Percentiles rank a stretch among this genome's conserved stretches.
Conservation (phyloP, 2,113 vertebrate species). For the Tachuris rubrigastra region DNA sequence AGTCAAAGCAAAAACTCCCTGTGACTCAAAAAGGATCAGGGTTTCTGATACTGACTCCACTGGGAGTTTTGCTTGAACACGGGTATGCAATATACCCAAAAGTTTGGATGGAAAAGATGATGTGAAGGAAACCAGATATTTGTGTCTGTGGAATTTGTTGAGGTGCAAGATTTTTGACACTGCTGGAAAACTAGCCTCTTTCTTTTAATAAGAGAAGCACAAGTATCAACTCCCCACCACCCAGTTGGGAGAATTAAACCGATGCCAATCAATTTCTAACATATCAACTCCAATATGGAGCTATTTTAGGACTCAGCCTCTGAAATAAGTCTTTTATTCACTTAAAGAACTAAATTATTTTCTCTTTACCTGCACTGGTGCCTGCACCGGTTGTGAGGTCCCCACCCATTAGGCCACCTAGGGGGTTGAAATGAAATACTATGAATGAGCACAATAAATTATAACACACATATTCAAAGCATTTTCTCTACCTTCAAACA, state of each 20-base stretch:
- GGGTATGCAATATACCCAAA: not conserved
- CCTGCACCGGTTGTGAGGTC: slow-evolving; percentile 98
- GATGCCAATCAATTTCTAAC: not conserved
- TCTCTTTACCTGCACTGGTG: slow-evolving; percentile 96
- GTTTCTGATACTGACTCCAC: not conserved
- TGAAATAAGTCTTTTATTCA: slow-evolving; percentile 20
- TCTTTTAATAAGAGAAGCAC: not conserved
- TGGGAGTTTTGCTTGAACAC: not conserved
- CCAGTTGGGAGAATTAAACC: not conserved
- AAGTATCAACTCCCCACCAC: not conserved
- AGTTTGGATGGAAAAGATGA: not conserved
- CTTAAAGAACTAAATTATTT: not conserved
- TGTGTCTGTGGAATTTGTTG: not conserved
- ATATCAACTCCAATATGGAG: not conserved
- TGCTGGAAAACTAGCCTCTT: not conserved
- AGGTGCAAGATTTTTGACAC: not conserved
- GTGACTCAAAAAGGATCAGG: not conserved
- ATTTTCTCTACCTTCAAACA: not conserved
- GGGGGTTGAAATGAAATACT: slow-evolving; percentile 57
- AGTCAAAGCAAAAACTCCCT: not conserved
- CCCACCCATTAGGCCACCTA: slow-evolving; percentile 99
- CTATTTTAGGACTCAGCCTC: slow-evolving; percentile 18
- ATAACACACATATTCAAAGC: slow-evolving; percentile 7
- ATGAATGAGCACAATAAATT: slow-evolving; percentile 24
- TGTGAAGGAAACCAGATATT: not conserved